Evolutionary conservation across 2,888 invertebrate species (phyloP).

Genomic region (Ormyrus thymus): DNA sequence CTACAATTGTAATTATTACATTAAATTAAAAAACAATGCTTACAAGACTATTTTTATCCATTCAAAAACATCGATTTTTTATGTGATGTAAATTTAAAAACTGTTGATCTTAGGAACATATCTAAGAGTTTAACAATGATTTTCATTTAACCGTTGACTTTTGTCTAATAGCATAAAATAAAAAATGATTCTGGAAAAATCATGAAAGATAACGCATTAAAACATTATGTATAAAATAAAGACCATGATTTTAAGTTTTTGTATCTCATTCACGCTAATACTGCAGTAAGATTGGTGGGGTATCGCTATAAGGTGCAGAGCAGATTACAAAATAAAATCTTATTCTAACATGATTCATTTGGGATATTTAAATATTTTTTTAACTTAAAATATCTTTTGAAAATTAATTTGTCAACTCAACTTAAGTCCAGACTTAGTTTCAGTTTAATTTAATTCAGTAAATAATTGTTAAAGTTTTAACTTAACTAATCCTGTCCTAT

Average conservation of each 20-base stretch:
- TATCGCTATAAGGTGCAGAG: slow-evolving; percentile 50
- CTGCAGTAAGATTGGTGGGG: slow-evolving; percentile 50
- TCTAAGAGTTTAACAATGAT: slow-evolving; percentile 5
- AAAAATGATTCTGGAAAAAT: slow-evolving; percentile 10
- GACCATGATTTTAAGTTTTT: slow-evolving; percentile 42
- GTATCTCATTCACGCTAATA: slow-evolving; percentile 61
- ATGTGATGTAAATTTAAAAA: slow-evolving; percentile 20
- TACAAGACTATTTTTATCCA: slow-evolving; percentile 35
- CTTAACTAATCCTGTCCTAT: slow-evolving; percentile 21
- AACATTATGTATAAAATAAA: slow-evolving; percentile 12
- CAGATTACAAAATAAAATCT: slow-evolving; percentile 41
- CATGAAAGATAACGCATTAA: slow-evolving; percentile 11
- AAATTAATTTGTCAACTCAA: slow-evolving; percentile 40
- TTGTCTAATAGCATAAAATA: background rate
- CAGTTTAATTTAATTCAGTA: slow-evolving; percentile 41
- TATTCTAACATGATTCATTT: slow-evolving; percentile 40
- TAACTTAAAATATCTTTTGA: slow-evolving; percentile 15
- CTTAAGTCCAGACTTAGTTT: slow-evolving; percentile 36
- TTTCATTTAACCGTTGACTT: background rate
- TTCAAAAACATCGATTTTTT: slow-evolving; percentile 54
- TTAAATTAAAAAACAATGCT: slow-evolving; percentile 20
- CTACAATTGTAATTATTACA: slow-evolving; percentile 2
- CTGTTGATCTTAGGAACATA: slow-evolving; percentile 16
- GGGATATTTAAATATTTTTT: background rate
- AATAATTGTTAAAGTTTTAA: slow-evolving; percentile 28